These are phyloP conservation scores for Tragelaphus eurycerus DNA, from an alignment of 2,797 vertebrate genomes.

Conservation along the genomic window DNA sequence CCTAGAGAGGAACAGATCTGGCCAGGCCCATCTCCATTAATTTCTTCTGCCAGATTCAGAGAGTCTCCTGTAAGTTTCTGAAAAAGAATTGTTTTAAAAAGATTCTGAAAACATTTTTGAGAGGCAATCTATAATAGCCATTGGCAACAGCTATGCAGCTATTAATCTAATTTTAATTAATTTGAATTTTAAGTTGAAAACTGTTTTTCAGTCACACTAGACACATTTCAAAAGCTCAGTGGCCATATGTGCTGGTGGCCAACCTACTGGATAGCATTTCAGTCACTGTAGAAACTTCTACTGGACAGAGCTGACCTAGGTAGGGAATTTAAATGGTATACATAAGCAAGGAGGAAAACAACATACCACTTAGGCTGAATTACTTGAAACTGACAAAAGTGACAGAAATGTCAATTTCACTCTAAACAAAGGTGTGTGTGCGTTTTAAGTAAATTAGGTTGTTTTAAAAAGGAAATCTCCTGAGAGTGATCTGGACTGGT, in stretches of 20 bases:
- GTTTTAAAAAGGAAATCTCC: not conserved
- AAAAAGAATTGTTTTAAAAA: not conserved
- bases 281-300: not conserved
- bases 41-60: not conserved
- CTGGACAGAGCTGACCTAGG: not conserved
- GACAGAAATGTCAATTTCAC: not conserved
- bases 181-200: not conserved
- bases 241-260: not conserved
- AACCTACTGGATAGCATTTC: not conserved
- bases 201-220: not conserved
- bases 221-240: not conserved
- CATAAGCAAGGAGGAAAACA: not conserved
- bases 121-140: not conserved
- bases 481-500: not conserved
- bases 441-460: not conserved
- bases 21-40: not conserved
- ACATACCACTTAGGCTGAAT: not conserved
- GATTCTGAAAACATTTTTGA: not conserved
- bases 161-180: not conserved
- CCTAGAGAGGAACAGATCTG: not conserved
- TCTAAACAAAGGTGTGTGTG: not conserved
- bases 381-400: not conserved
- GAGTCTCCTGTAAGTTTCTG: not conserved
- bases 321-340: not conserved
- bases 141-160: not conserved